These are phyloP conservation scores for Myrmecobius fasciatus DNA, from an alignment of 2,113 vertebrate genomes.

Conservation along the genomic window DNA sequence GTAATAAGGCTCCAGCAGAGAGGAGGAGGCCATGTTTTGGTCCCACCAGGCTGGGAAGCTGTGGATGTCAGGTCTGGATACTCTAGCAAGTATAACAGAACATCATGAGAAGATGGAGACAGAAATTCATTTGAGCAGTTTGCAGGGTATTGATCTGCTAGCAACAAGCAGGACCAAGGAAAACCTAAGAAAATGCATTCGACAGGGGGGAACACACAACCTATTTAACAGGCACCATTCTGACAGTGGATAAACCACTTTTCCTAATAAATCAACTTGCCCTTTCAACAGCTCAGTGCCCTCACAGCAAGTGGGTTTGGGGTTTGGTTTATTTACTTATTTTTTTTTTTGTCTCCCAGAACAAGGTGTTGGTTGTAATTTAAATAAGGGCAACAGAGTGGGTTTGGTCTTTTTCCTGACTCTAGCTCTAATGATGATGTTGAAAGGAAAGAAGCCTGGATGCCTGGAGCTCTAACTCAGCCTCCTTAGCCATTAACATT, in stretches of 20 bases:
- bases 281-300: conserved; percentile 5
- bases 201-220: not conserved
- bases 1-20: not conserved
- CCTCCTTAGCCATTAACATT: not conserved
- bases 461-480: accelerated
- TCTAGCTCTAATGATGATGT: not conserved
- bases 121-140: conserved; percentile 60
- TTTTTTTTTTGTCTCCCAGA: conserved; percentile 44
- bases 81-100: not conserved
- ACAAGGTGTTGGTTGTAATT: conserved; percentile 52
- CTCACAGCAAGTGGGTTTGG: not conserved
- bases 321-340: not conserved
- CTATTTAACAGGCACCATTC: conserved; percentile 49
- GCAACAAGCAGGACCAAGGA: not conserved
- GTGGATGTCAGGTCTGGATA: not conserved
- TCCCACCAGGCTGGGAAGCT: not conserved
- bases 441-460: conserved; percentile 14
- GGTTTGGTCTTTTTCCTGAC: not conserved
- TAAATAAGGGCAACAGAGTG: conserved; percentile 27
- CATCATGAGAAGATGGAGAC: conserved; percentile 25
- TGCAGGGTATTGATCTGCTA: conserved; percentile 67
- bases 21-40: not conserved
- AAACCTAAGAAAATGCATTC: conserved; percentile 62
- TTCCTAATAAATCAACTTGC: conserved; percentile 21
- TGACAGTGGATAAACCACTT: conserved; percentile 38